Conservation (phyloP, 37 sponge, comb jelly and placozoan species). For the Eunapius fragilis region DNA sequence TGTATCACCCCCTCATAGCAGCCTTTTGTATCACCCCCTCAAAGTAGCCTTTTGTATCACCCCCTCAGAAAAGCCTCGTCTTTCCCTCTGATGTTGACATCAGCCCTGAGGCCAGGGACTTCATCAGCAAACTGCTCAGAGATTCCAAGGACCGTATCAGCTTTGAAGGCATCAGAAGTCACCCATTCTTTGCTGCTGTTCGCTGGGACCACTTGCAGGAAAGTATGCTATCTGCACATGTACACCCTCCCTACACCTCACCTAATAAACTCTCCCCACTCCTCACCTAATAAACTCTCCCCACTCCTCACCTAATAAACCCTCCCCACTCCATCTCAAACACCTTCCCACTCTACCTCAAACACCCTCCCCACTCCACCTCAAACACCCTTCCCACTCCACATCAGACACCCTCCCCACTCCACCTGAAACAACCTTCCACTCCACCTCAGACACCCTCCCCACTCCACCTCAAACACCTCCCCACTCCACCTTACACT, state of each 20-base stretch:
- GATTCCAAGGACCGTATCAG: constrained; percentile 38
- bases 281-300: background rate
- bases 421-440: background rate
- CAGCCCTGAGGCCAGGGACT: constrained; percentile 31
- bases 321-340: background rate
- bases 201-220: constrained; percentile 63
- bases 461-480: background rate
- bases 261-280: background rate
- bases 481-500: background rate
- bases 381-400: background rate
- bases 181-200: constrained; percentile 69
- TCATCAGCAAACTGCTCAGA: constrained; percentile 67
- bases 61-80: constrained; percentile 54
- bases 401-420: background rate
- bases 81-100: constrained; percentile 71
- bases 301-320: background rate
- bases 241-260: background rate
- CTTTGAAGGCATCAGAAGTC: constrained; percentile 60
- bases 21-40: no score
- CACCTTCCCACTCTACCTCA: no score
- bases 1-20: no score
- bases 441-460: background rate
- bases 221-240: constrained; percentile 6
- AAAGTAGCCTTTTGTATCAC: background rate
- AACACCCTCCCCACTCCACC: background rate